Evolutionary conservation across 2,113 vertebrate species (phyloP), one percentile per base, ranked within the genome.

Genomic region (Plecturocebus donacophilus): DNA sequence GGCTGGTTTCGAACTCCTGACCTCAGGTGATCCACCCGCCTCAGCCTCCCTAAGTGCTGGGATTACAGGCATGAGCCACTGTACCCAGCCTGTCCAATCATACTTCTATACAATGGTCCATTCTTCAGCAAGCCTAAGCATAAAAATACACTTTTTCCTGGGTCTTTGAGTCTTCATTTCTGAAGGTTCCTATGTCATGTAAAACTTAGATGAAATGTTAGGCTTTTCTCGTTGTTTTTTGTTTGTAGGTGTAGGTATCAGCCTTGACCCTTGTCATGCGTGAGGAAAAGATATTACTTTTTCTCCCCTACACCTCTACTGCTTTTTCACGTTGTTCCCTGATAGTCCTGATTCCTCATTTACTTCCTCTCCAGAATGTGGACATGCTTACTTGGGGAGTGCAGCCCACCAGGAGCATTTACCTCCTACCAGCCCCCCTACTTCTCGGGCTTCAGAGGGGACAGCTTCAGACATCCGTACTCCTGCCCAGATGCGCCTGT

Each of bases 341-440:
- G 10, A 27, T 42, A 38, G 20, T 40, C 54, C 77, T 64, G 77
- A 88, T 17, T 80, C n/a, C 17, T 95, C 16, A n/a, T 23, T 90
- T 79, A 30, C 96, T 91, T 68, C 47, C 68, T 98, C 23, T 97
- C 21, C 77, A 98, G 97, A 97, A 68, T 97, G 96, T 96, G 97
- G 97, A 93, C 3, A 0, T 47, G 17, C 12, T 66, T 10, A 94
- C 0, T 3, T 0, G 5, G 8, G 12, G 47, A 87, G 4, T 7
- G 17, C 7, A 25, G 20, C 6, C 23, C 35, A 2, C 35, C 73
- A 27, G 45, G 0, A 64, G 30, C 90, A 45, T 10, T 64, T n/a
- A 32, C 77, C 38, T 94, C 54, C 49, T 2, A 5, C 11, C 56
- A 83, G 35, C 30, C 92, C 66, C n/a, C n/a, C 3, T 6, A 20